phyloP scores from a whole-genome alignment of 2,113 vertebrate species.

The Zapus hudsonius region DNA sequence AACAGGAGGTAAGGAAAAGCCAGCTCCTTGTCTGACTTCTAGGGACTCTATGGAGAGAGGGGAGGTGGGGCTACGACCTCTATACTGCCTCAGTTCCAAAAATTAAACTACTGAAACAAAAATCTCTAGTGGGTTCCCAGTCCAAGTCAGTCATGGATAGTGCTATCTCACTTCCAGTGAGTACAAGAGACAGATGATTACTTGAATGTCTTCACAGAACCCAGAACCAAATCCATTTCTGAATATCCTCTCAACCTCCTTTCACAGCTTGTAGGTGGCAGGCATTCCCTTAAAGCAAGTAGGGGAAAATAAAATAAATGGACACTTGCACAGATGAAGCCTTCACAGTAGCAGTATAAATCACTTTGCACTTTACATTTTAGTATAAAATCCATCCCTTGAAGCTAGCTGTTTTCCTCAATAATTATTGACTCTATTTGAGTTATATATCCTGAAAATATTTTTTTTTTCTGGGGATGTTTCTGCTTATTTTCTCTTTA shows the following conservation, averaged over 20 bases:
- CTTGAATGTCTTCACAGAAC: neutral
- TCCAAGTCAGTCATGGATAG: fast-evolving
- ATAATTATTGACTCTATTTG: neutral
- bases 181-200: neutral
- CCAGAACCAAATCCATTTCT: neutral
- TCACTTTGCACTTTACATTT: conserved; percentile 16
- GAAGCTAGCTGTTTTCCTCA: neutral
- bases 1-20: too few relatives aligned
- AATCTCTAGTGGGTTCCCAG: neutral
- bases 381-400: conserved; percentile 7
- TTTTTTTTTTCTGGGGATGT: neutral
- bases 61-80: too few relatives aligned
- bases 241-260: neutral
- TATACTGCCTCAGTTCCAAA: too few relatives aligned
- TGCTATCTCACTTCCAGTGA: too few relatives aligned
- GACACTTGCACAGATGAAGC: neutral
- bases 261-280: neutral
- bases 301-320: conserved; percentile 25
- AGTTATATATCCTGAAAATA: neutral
- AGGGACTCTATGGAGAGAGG: too few relatives aligned
- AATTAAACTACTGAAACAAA: neutral
- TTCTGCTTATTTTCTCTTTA: neutral
- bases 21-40: too few relatives aligned
- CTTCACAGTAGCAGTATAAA: neutral
- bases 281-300: neutral